Evolutionary conservation across 2,888 invertebrate species (phyloP).

Genomic region (Rugalucina vietnamica): DNA sequence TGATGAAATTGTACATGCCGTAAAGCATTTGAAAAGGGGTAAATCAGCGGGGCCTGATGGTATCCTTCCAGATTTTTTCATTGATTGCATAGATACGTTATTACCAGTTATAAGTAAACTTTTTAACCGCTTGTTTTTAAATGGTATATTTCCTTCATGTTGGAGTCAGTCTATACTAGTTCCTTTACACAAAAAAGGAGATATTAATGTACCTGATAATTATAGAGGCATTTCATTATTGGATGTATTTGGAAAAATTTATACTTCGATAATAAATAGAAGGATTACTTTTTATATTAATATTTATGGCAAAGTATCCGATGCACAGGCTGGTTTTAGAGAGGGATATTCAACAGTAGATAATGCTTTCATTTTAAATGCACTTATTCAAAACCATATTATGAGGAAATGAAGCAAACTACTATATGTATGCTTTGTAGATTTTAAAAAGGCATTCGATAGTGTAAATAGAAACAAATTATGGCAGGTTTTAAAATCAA

Average conservation of each 20-base stretch:
- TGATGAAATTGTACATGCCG: neutral
- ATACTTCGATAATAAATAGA: neutral
- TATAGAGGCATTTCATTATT: neutral
- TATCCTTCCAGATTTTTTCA: neutral
- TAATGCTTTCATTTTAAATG: too few relatives aligned
- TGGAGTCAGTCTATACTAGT: neutral
- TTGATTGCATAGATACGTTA: neutral
- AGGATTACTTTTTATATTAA: neutral
- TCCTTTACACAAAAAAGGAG: neutral
- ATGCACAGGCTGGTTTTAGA: too few relatives aligned
- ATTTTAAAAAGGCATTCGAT: too few relatives aligned
- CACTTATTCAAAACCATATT: too few relatives aligned
- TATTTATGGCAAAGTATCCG: neutral
- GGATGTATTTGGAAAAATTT: constrained; percentile 6
- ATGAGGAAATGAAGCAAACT: too few relatives aligned
- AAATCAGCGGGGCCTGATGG: neutral
- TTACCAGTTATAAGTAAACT: neutral
- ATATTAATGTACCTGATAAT: neutral
- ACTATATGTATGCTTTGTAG: too few relatives aligned
- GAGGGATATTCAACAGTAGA: too few relatives aligned
- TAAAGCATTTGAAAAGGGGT: neutral
- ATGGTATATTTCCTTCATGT: neutral
- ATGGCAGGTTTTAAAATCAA: too few relatives aligned
- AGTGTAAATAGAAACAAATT: too few relatives aligned
- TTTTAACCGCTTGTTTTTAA: neutral